Conservation (phyloP, 1,140 invertebrate species). For the Prorops nasuta region DNA sequence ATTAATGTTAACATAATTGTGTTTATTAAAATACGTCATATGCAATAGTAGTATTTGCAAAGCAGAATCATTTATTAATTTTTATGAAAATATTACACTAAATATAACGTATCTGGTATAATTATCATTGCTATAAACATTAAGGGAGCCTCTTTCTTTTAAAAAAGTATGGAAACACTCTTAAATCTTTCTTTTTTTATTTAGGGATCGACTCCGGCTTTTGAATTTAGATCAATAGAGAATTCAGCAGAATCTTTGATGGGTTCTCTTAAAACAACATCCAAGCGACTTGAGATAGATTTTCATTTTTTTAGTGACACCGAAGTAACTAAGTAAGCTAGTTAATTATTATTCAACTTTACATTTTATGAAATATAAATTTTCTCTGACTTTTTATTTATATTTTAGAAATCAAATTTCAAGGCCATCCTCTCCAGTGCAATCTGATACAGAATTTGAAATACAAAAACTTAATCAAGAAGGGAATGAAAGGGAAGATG, state of each 20-base stretch:
- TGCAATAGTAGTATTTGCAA: too few relatives aligned
- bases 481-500: constrained; percentile 55
- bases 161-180: too few relatives aligned
- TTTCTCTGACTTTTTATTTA: constrained; percentile 18
- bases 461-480: constrained; percentile 64
- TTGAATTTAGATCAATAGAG: constrained; percentile 31
- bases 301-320: constrained; percentile 91
- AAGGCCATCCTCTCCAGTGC: constrained; percentile 77
- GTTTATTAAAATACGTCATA: too few relatives aligned
- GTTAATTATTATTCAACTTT: not conserved
- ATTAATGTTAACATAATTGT: too few relatives aligned
- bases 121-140: too few relatives aligned
- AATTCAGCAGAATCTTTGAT: constrained; percentile 9
- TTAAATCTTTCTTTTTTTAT: too few relatives aligned
- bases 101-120: too few relatives aligned
- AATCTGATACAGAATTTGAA: constrained; percentile 93
- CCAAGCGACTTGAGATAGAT: constrained; percentile 59
- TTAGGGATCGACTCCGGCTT: constrained; percentile 36
- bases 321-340: constrained; percentile 73
- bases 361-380: not conserved
- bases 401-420: constrained; percentile 67
- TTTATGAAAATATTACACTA: too few relatives aligned
- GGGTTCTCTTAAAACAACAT: constrained; percentile 13
- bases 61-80: too few relatives aligned
- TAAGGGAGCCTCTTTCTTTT: too few relatives aligned